These are phyloP conservation scores for Chroicocephalus ridibundus DNA, from an alignment of 2,113 vertebrate species.

Conservation along the genomic window DNA sequence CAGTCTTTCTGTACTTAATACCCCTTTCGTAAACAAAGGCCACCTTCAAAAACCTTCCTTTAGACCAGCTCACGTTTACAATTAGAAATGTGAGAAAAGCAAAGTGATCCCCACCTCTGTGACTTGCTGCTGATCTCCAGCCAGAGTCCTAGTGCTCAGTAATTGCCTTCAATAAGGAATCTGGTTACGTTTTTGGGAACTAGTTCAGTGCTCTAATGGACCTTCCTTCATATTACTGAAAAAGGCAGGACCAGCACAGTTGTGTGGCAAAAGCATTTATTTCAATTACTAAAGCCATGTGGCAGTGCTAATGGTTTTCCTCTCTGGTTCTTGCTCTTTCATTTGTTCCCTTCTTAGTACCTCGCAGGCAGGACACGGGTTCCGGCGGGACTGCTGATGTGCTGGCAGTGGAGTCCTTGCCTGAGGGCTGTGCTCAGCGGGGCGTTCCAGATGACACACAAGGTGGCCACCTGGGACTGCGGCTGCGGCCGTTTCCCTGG, in stretches of 20 bases:
- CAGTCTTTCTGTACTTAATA: not conserved
- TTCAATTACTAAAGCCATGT: not conserved
- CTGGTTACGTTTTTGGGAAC: rapidly evolving
- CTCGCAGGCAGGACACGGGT: rapidly evolving
- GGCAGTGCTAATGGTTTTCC: not conserved
- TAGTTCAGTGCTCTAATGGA: not conserved
- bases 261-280: not conserved
- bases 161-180: not conserved
- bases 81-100: not conserved
- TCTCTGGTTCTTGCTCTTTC: not conserved
- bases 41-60: not conserved
- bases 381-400: not conserved
- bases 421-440: not conserved
- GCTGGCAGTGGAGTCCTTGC: not conserved
- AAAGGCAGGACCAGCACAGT: not conserved
- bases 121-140: not conserved
- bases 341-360: not conserved
- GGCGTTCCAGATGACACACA: not conserved
- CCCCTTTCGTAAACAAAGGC: not conserved
- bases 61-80: not conserved
- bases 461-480: rapidly evolving
- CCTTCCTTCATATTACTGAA: not conserved
- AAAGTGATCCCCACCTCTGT: not conserved
- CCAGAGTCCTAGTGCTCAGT: not conserved
- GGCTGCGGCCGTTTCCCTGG: not conserved